Base-by-base conservation (phyloP, 1,140 invertebrate species). In the Drosophila erecta region DNA sequence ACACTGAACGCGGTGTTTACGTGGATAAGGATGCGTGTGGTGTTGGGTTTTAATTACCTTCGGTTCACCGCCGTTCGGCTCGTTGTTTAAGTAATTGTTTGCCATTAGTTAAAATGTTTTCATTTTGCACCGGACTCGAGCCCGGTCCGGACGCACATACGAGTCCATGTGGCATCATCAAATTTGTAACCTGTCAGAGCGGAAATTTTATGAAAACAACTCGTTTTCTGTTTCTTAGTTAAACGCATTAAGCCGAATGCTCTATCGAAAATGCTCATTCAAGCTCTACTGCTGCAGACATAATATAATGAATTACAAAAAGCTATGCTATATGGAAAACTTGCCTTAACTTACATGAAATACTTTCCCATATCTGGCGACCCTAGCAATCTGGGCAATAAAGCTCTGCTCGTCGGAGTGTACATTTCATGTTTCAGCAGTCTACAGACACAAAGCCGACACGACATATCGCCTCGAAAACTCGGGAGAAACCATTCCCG, bases 61-160 rank as follows among this genome's bases (percentile, higher is more conserved):
- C 77, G 49, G 44, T 54, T 65, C 54, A 37, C 41, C 72, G 69
- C 30, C 72, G 61, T 84, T 84, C 81, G 78, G 78, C 79, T 78
- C 64, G 80, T 76, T 87, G 79, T 89, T 87, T 83, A 79, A 87
- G 83, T 87, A 89, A 87, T 87, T 87, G 83, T 84, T 89, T 87
- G 83, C 89, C 83, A 87, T 87, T 87, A 87, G 83, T 87, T 87
- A 87, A 87, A 87, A 87, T 87, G 83, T 87, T 87, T 87, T 87
- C 76, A 87, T 87, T 87, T 89, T 79, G 75, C 66, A 58, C 62
- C 51, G 46, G 43, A 61, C 12, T 5, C 47, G 22, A 66, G 59
- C 43, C 37, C 33, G 41, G 35, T 12, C 33, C 40, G 12, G 12
- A 22, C 33, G n/a, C 20, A 5, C 50, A 30, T 30, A 30, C 27